phyloP scores from a whole-genome alignment of 2,113 vertebrate species.

The Oxyruncus cristatus region DNA sequence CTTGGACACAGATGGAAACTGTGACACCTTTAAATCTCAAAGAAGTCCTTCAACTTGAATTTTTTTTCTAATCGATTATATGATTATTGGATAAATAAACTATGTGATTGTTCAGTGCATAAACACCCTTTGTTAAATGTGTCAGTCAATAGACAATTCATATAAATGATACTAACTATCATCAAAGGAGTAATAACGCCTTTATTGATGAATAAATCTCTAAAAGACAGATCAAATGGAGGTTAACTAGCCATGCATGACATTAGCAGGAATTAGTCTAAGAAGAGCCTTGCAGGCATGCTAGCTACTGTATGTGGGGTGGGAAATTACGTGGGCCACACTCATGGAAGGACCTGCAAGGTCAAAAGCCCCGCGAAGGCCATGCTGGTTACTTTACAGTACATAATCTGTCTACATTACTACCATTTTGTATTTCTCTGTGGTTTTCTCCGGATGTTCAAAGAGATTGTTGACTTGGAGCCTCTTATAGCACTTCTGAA shows the following conservation, averaged over 20 bases:
- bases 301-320: conserved; percentile 2
- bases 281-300: conserved; percentile 54
- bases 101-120: conserved; percentile 65
- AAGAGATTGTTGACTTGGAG: neutral
- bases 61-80: conserved; percentile 40
- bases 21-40: conserved; percentile 42
- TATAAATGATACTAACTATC: conserved; percentile 73
- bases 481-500: neutral
- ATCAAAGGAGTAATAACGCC: conserved; percentile 70
- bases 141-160: conserved; percentile 70
- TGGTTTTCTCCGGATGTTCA: neutral
- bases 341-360: conserved; percentile 36
- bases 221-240: conserved; percentile 77
- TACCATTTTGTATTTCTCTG: neutral
- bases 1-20: conserved; percentile 41
- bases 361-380: neutral
- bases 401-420: neutral
- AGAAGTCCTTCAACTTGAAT: conserved; percentile 60
- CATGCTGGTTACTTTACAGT: neutral
- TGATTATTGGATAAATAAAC: conserved; percentile 69
- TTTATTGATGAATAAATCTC: conserved; percentile 83
- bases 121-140: conserved; percentile 63
- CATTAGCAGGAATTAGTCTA: conserved; percentile 74
- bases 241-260: conserved; percentile 78
- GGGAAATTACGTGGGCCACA: neutral